phyloP scores from a whole-genome alignment of 2,888 invertebrate species.

The Syrphus vitripennis region DNA sequence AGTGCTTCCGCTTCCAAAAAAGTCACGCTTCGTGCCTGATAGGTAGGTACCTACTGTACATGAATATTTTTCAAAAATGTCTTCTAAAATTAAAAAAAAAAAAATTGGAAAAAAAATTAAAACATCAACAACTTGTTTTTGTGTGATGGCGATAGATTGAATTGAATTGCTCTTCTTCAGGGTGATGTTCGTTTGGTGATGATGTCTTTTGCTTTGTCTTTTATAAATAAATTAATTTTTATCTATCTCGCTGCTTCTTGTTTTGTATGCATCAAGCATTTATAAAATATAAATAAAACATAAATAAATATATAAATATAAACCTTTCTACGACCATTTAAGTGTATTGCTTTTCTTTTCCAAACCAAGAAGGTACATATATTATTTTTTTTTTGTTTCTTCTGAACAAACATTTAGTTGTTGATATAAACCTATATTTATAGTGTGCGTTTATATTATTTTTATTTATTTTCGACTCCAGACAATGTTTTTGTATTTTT shows the following conservation, averaged over 20 bases:
- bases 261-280: slow-evolving; percentile 1
- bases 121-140: slow-evolving; percentile 11
- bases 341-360: neutral
- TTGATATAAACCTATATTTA: slow-evolving; percentile 2
- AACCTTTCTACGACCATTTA: neutral
- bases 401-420: slow-evolving; percentile 13
- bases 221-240: slow-evolving; percentile 39
- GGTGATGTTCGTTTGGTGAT: slow-evolving; percentile 5
- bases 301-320: neutral
- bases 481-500: slow-evolving; percentile 55
- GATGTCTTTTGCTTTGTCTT: slow-evolving; percentile 24
- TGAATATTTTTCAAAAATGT: slow-evolving; percentile 46
- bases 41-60: no score
- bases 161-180: neutral
- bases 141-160: neutral
- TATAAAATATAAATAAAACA: slow-evolving; percentile 1
- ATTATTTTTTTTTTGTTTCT: neutral
- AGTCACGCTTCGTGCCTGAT: no score
- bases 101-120: neutral
- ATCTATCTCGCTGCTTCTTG: neutral
- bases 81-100: slow-evolving; percentile 32
- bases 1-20: no score
- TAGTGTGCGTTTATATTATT: no score
- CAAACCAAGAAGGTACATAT: neutral
- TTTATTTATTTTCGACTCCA: slow-evolving; percentile 43